A percentile compares a stretch with the other conserved stretches of the same genome.
phyloP scores from a whole-genome alignment of 1,140 invertebrate species.

The Diabrotica virgifera region DNA sequence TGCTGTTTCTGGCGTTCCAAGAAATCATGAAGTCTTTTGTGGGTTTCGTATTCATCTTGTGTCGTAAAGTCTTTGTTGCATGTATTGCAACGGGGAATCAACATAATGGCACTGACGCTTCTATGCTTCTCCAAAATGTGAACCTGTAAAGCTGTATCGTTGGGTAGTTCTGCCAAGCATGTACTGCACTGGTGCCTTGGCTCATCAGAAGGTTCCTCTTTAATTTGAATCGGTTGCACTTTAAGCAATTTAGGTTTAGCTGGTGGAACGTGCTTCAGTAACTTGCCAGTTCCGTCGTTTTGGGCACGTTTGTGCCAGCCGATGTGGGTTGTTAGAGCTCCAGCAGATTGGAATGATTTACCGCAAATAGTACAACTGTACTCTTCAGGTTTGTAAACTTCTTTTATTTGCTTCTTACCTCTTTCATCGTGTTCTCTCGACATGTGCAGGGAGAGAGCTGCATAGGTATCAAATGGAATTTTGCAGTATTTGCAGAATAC shows the following conservation, averaged over 20 bases:
- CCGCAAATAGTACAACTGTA: slow-evolving; percentile 35
- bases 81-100: slow-evolving; percentile 36
- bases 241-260: neutral
- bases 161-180: slow-evolving; percentile 34
- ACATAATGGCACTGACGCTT: slow-evolving; percentile 35
- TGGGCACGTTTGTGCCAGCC: slow-evolving; percentile 42
- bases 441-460: slow-evolving; percentile 32
- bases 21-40: slow-evolving; percentile 38
- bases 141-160: slow-evolving; percentile 41
- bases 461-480: slow-evolving; percentile 30
- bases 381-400: slow-evolving; percentile 13
- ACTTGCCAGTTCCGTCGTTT: slow-evolving; percentile 18
- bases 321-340: slow-evolving; percentile 37
- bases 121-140: slow-evolving; percentile 42
- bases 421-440: slow-evolving; percentile 33
- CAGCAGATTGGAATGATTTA: slow-evolving; percentile 33
- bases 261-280: slow-evolving; percentile 18
- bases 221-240: slow-evolving; percentile 5
- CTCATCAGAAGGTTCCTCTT: slow-evolving; percentile 23
- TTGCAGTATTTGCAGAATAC: slow-evolving; percentile 42
- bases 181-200: slow-evolving; percentile 32
- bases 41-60: slow-evolving; percentile 40
- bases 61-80: slow-evolving; percentile 41
- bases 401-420: slow-evolving; percentile 23
- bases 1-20: slow-evolving; percentile 34